Evolutionary conservation across 1,140 invertebrate species (phyloP).

Genomic region (Cydia strobilella): DNA sequence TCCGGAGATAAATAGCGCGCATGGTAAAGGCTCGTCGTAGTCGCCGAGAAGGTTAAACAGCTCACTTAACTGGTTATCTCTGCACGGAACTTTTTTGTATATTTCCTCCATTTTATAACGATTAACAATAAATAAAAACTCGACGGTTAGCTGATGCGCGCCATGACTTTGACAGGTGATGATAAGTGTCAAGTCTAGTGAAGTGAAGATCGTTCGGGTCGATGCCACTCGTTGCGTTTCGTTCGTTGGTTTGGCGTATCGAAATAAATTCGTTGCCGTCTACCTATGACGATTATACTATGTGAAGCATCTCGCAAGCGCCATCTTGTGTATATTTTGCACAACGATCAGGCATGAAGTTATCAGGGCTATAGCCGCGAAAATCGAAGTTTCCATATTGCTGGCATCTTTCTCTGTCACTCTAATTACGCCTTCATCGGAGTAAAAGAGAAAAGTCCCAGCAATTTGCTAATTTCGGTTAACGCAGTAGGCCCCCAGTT

Average conservation of each 20-base stretch:
- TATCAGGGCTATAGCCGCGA: not conserved
- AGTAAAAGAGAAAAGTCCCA: no score
- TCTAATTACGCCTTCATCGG: no score
- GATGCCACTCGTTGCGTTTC: conserved; percentile 8
- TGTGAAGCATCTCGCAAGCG: not conserved
- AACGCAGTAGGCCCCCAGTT: no score
- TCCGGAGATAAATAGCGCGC: conserved; percentile 88
- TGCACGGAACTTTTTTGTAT: conserved; percentile 78
- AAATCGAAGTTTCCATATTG: no score
- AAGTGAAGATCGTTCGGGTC: conserved; percentile 5
- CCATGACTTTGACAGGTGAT: conserved; percentile 19
- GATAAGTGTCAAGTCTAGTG: not conserved
- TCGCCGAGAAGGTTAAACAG: conserved; percentile 82
- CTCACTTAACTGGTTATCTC: conserved; percentile 81
- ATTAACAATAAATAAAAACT: conserved; percentile 8
- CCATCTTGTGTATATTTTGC: not conserved
- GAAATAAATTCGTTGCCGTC: conserved; percentile 40
- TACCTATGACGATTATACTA: conserved; percentile 42
- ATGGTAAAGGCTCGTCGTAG: conserved; percentile 81
- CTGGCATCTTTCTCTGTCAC: no score
- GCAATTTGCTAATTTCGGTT: no score
- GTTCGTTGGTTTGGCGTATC: not conserved
- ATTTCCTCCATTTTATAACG: conserved; percentile 77
- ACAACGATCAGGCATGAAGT: conserved; percentile 12
- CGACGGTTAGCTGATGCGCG: conserved; percentile 21